Base-by-base conservation (phyloP, 2,113 vertebrate species). In the Ovis canadensis region DNA sequence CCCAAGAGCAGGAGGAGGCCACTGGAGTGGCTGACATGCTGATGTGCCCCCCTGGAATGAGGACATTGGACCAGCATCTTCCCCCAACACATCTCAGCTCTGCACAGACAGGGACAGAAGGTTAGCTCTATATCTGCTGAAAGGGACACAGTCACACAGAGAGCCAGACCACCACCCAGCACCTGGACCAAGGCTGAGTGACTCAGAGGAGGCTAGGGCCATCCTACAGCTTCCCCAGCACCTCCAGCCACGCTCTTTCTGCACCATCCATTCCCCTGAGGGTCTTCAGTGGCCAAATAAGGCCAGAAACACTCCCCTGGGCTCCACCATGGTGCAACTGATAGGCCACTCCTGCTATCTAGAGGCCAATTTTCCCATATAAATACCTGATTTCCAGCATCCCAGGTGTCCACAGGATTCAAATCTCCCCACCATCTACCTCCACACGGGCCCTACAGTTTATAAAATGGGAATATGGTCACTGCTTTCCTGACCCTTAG, bases 21-120 rank as follows among this genome's bases (percentile, higher is more conserved):
- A 17, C 2, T 59, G 80, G 21, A 62, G n/a, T 25, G 16, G 55
- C 27, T 0, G 33, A 23, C 13, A 14, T 3, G 25, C 25, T 29
- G 50, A 48, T 1, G 1, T 3, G 7, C 9, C 6, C 36, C 33
- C 54, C 31, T 31, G 48, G 5, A 27, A 81, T 0, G 0, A 93
- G 54, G 16, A 21, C 3, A 29, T 7, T 36, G 33, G 7, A 12
- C 71, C 1, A 19, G 48, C 1, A 5, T 27, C 45, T 36, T 62
- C 36, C 6, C 14, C 13, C 8, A 25, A 7, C 2, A 36, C 9
- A 4, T 74, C 67, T 64, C 45, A 15, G 6, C 57, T 31, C 74
- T 6, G 40, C 54, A 54, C 6, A 6, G 55, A 50, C 31, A 2
- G 23, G 59, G 25, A 23, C 33, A 1, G 21, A 86, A 40, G 11